A percentile compares a stretch with the other conserved stretches of the same genome.
Evolutionary conservation across 2,797 vertebrate species (phyloP).

Genomic region (Tolypeutes matacus): DNA sequence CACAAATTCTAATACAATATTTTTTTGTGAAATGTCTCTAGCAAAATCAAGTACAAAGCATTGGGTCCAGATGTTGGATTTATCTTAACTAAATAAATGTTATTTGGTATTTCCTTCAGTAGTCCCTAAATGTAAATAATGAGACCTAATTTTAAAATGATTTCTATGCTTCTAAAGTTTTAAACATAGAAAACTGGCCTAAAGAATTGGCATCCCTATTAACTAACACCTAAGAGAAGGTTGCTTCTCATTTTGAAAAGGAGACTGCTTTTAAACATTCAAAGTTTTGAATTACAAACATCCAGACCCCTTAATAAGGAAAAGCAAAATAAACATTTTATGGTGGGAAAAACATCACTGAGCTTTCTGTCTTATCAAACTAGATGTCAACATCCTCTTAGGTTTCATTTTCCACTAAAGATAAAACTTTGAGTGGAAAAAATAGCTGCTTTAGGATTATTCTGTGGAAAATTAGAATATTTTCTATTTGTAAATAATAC

Average conservation of each 20-base stretch:
- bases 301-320: not conserved
- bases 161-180: not conserved
- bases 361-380: not conserved
- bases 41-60: not conserved
- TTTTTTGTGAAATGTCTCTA: not conserved
- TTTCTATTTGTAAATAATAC: not conserved
- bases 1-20: not conserved
- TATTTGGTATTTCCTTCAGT: not conserved
- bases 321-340: not conserved
- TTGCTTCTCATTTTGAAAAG: not conserved
- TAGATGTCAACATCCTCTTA: not conserved
- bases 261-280: not conserved
- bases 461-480: not conserved
- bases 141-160: conserved; percentile 12
- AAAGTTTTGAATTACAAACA: conserved; percentile 14
- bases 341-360: not conserved
- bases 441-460: not conserved
- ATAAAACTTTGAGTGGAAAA: not conserved
- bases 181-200: not conserved
- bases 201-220: not conserved
- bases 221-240: not conserved
- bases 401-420: not conserved
- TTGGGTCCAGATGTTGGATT: not conserved
- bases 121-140: not conserved
- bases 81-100: not conserved